A percentile compares a stretch with the other conserved stretches of the same genome.
phyloP scores from a whole-genome alignment of 1,140 invertebrate species.

The Temnothorax curvispinosus region DNA sequence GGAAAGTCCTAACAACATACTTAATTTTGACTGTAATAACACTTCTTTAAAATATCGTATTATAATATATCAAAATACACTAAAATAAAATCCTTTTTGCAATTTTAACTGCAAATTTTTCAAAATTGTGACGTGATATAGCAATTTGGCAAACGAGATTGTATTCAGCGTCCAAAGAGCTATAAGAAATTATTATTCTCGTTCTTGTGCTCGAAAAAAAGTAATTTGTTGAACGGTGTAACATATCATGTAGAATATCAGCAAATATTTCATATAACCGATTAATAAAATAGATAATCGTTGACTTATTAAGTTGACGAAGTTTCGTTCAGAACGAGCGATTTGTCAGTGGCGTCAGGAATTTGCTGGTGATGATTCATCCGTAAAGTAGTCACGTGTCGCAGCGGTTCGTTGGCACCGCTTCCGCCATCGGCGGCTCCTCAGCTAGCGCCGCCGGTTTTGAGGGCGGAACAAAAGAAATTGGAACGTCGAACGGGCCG shows the following conservation, averaged over 20 bases:
- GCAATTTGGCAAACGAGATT: too few species aligned
- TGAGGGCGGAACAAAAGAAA: conserved; percentile 71
- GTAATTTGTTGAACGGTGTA: too few species aligned
- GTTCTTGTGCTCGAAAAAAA: too few species aligned
- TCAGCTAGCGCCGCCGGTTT: conserved; percentile 67
- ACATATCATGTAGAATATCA: neutral
- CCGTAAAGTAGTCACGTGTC: conserved; percentile 48
- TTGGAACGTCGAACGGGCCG: conserved; percentile 50
- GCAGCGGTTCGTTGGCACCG: conserved; percentile 61
- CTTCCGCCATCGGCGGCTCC: neutral
- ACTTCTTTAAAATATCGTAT: too few species aligned
- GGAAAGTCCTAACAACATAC: too few species aligned
- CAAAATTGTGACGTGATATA: too few species aligned
- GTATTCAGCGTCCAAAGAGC: too few species aligned
- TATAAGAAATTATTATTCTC: too few species aligned
- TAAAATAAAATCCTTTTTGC: too few species aligned
- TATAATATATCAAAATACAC: too few species aligned
- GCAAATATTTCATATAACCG: neutral
- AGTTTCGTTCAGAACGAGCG: neutral
- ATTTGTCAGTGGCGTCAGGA: neutral
- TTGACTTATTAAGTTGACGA: neutral
- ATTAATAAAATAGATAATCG: neutral
- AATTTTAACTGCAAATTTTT: too few species aligned
- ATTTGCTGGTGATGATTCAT: conserved; percentile 65
- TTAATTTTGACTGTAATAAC: too few species aligned